Conservation (phyloP, 2,888 invertebrate genomes). For the Vandiemenella viatica region DNA sequence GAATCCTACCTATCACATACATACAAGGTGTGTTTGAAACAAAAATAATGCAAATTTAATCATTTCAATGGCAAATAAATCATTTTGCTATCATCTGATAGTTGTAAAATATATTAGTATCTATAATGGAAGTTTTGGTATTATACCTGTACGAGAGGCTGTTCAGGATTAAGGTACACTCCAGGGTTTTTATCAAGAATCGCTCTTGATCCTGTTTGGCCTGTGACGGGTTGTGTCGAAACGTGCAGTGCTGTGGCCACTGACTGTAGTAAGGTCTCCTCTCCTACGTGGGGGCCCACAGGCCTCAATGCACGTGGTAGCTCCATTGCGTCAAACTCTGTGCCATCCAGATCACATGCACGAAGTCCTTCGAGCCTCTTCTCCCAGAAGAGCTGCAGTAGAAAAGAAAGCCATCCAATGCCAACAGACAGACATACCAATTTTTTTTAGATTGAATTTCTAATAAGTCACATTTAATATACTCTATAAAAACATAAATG, state of each 20-base stretch:
- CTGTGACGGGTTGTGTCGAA: constrained; percentile 72
- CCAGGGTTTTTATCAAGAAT: constrained; percentile 84
- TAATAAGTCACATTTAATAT: too few species aligned
- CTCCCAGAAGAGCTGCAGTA: constrained; percentile 39
- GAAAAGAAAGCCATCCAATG: too few species aligned
- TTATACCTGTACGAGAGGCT: constrained; percentile 87
- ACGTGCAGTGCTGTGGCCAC: constrained; percentile 91
- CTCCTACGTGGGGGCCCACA: constrained; percentile 71
- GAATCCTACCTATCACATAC: too few species aligned
- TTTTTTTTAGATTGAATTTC: too few species aligned
- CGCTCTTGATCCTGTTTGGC: constrained; percentile 68
- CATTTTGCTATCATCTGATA: too few species aligned
- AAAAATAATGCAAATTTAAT: too few species aligned
- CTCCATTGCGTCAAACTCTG: constrained; percentile 67
- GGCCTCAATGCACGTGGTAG: constrained; percentile 70
- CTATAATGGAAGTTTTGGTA: too few species aligned
- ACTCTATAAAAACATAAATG: too few species aligned
- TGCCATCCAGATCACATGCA: constrained; percentile 76
- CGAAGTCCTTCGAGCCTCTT: constrained; percentile 54
- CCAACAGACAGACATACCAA: too few species aligned
- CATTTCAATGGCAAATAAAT: too few species aligned
- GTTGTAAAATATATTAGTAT: too few species aligned
- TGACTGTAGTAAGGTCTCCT: constrained; percentile 79
- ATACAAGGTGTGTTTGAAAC: too few species aligned
- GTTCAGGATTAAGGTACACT: constrained; percentile 88